Base-by-base conservation (phyloP, 2,797 vertebrate genomes). In the Mus minutoides region DNA sequence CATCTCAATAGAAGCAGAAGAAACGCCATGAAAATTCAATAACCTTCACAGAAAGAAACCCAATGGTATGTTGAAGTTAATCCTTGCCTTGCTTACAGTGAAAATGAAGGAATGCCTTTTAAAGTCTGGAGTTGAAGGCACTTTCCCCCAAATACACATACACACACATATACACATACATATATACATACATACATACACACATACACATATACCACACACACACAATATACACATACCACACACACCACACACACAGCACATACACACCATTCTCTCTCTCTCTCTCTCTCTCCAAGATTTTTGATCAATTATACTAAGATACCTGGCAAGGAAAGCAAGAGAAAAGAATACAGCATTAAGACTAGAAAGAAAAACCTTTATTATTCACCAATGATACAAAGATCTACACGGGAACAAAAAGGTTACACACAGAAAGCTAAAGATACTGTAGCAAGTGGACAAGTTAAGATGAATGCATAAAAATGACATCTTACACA, bases 91-190 rank as follows among this genome's bases (percentile, higher is more conserved):
- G 6, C 26, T 89, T 75, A 86, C 2, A 58, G 7, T 54, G 49
- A 94, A 96, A 83, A 76, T 94, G 85, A 82, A 76, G 46, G 12
- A 8, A 88, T 78, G 73, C 29, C 13, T 54, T 88, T 85, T 78
- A 92, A 92, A 86, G 46, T 73, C 82, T 75, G 29, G 10, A 87
- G 43, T 6, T 2, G 19, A 71, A 71, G 34, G 37, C n/a, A 37
- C 67, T 31, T 34, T 37, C 17, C 34, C 34, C 34, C 34, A n/a
- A 71, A n/a, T 71, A 87, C 34, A 84, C 92, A 96, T 7, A 93
- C 69, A n/a, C 11, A 31, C 62, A 67, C 6, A 26, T 9, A 24
- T 10, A 3, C 24, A 62, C 60, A 62, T 21, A 62, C 10, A 62
- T 21, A 62, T 9, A 26, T 1, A 24, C 22, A 58, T 12, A 58